phyloP scores from a whole-genome alignment of 53 echinoderm and acorn worm genomes.

The Echinometra lucunter region DNA sequence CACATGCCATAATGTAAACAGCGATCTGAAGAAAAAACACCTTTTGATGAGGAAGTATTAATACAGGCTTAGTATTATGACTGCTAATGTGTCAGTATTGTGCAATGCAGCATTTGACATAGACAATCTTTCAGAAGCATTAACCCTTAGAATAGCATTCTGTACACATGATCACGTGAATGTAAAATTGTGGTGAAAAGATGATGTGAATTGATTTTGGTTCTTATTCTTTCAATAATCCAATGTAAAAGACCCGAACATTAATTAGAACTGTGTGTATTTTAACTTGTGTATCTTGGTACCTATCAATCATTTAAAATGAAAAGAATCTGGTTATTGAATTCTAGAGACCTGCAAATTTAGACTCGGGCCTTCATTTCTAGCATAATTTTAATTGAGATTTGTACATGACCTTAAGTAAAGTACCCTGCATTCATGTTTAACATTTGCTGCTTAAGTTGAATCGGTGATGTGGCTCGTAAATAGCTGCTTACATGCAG shows the following conservation, averaged over 20 bases:
- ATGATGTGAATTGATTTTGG: too few species aligned
- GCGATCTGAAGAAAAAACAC: background rate
- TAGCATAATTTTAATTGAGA: background rate
- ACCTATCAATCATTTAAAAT: too few species aligned
- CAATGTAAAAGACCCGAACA: too few species aligned
- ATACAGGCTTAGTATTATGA: background rate
- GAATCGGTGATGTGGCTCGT: background rate
- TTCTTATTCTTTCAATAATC: too few species aligned
- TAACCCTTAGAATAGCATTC: too few species aligned
- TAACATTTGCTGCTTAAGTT: background rate
- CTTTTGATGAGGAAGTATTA: background rate
- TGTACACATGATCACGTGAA: too few species aligned
- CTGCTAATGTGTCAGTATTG: background rate
- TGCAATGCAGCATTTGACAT: background rate
- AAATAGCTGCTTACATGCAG: background rate
- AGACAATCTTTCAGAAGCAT: background rate
- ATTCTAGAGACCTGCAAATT: too few species aligned
- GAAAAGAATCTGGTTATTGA: too few species aligned
- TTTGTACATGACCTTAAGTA: background rate
- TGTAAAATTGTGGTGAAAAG: too few species aligned
- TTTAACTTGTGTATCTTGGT: too few species aligned
- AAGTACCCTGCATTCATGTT: background rate
- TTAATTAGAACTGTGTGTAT: too few species aligned
- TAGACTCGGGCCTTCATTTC: too few species aligned
- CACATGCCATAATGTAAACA: background rate